Evolutionary conservation across 2,888 invertebrate species (phyloP).

Genomic region (Axea sp.): DNA sequence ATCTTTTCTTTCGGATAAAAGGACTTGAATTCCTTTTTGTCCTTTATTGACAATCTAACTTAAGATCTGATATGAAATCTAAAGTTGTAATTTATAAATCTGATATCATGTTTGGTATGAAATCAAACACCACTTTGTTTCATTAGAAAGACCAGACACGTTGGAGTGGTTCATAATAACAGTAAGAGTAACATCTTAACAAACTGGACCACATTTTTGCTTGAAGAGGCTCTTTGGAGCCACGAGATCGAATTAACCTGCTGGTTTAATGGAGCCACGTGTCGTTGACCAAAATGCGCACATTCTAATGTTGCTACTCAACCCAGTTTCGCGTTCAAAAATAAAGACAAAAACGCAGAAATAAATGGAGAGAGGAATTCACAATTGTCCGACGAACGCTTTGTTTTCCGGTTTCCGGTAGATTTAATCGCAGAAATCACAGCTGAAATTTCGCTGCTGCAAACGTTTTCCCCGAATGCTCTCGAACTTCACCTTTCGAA

Average conservation of each 20-base stretch:
- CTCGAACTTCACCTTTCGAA: constrained; percentile 24
- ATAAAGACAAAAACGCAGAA: constrained; percentile 18
- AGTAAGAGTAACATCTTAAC: background rate
- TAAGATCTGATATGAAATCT: too few species aligned
- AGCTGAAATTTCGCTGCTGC: constrained; percentile 47
- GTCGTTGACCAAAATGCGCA: constrained; percentile 37
- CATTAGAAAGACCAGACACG: too few species aligned
- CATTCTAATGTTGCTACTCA: constrained; percentile 20
- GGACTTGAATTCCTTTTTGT: too few species aligned
- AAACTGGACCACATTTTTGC: background rate
- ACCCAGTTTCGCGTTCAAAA: constrained; percentile 16
- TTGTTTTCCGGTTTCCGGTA: constrained; percentile 58
- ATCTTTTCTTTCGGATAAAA: too few species aligned
- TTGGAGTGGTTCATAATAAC: background rate
- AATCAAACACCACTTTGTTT: too few species aligned
- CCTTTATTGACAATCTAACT: too few species aligned
- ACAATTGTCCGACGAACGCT: constrained; percentile 46
- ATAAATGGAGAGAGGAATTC: constrained; percentile 52
- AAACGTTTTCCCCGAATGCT: constrained; percentile 48
- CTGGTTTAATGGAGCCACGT: constrained; percentile 19
- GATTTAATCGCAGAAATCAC: constrained; percentile 59
- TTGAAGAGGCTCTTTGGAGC: background rate
- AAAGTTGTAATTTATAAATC: too few species aligned
- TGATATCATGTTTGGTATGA: too few species aligned
- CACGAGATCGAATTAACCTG: constrained; percentile 9